Conservation (phyloP, 2,113 vertebrate genomes). For the Catharus bicknelli region DNA sequence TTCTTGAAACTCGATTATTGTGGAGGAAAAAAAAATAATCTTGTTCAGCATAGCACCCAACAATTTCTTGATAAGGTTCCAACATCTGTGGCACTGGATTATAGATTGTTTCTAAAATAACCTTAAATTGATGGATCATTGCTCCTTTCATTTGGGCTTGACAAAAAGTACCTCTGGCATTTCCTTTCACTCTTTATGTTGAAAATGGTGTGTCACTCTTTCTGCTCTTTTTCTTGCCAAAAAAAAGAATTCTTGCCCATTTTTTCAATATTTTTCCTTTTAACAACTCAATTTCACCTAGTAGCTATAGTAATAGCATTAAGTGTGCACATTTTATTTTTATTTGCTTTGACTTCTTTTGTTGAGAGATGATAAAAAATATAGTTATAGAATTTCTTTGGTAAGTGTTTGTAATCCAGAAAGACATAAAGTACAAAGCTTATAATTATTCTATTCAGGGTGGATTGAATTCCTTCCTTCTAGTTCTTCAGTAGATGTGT, state of each 20-base stretch:
- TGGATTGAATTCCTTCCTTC: neutral
- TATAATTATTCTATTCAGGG: constrained; percentile 29
- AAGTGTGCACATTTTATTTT: neutral
- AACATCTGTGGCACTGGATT: constrained; percentile 56
- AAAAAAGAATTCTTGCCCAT: constrained; percentile 47
- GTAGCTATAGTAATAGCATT: neutral
- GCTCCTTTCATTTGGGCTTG: constrained; percentile 52
- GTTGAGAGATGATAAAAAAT: neutral
- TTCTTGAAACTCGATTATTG: constrained; percentile 27
- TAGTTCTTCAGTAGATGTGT: neutral
- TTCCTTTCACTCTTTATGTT: constrained; percentile 59
- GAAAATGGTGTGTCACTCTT: constrained; percentile 45
- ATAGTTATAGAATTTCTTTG: neutral
- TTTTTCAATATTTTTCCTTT: constrained; percentile 35
- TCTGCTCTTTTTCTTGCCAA: constrained; percentile 36
- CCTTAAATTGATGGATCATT: constrained; percentile 70
- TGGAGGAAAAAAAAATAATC: neutral
- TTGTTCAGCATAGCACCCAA: constrained; percentile 9
- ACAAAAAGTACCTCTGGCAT: constrained; percentile 63
- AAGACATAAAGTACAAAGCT: constrained; percentile 24
- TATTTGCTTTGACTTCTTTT: neutral
- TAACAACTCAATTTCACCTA: constrained; percentile 52
- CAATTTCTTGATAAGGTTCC: constrained; percentile 37
- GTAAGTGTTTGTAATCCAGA: constrained; percentile 19
- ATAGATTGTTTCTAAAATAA: constrained; percentile 68